phyloP scores from a whole-genome alignment of 2,113 vertebrate genomes.

The Barbus barbus region DNA sequence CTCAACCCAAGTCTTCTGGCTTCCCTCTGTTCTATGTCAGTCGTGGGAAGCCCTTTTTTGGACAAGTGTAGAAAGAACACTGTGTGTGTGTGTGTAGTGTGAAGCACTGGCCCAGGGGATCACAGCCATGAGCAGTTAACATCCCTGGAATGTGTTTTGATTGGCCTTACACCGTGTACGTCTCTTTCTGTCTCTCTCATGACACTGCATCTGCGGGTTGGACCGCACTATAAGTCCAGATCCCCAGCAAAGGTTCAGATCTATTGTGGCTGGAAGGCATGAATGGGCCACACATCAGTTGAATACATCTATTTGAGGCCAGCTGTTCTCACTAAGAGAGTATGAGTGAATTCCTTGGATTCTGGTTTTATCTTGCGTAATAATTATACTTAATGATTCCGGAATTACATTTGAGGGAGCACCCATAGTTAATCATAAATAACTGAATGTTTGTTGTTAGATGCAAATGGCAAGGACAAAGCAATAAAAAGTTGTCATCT shows the following conservation, averaged over 20 bases:
- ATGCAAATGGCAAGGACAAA: neutral
- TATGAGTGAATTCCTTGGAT: neutral
- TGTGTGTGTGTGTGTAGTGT: neutral
- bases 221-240: neutral
- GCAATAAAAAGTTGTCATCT: neutral
- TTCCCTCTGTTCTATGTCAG: conserved; percentile 51
- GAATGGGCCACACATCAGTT: neutral
- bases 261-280: neutral
- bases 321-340: neutral
- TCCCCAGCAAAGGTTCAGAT: conserved; percentile 1
- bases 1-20: conserved; percentile 28
- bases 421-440: too few relatives aligned
- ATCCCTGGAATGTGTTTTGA: conserved; percentile 56
- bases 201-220: neutral
- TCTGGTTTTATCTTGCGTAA: neutral
- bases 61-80: conserved; percentile 25
- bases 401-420: neutral
- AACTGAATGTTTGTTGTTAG: neutral
- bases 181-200: conserved; percentile 5
- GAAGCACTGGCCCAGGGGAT: conserved; percentile 35
- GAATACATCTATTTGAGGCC: neutral
- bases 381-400: neutral
- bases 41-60: conserved; percentile 73
- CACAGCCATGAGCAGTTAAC: conserved; percentile 46
- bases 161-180: conserved; percentile 51